A percentile compares a stretch with the other conserved stretches of the same genome.
phyloP scores from a whole-genome alignment of 2,888 invertebrate species.

The Matsumyia berberina region DNA sequence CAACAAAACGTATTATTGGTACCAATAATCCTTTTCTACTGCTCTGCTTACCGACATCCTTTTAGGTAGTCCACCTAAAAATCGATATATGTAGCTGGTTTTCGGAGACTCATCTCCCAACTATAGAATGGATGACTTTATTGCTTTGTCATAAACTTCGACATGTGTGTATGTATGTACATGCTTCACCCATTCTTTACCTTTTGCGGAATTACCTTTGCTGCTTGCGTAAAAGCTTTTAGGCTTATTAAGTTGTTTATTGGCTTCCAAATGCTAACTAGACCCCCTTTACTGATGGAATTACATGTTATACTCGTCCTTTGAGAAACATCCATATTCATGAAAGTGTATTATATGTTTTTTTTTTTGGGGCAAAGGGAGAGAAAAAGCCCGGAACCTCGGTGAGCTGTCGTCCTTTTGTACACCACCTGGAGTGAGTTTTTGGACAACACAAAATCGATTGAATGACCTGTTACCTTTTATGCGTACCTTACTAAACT shows the following conservation, averaged over 20 bases:
- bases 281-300: constrained; percentile 2
- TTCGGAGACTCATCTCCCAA: not conserved
- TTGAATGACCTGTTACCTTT: not conserved
- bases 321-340: constrained; percentile 28
- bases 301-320: not conserved
- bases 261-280: constrained; percentile 35
- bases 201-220: constrained; percentile 32
- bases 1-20: too few species aligned
- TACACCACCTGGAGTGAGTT: not conserved
- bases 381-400: too few species aligned
- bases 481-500: constrained; percentile 8
- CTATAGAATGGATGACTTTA: constrained; percentile 10
- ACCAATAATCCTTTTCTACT: too few species aligned
- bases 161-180: constrained; percentile 22
- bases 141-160: constrained; percentile 40
- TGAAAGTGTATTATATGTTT: not conserved
- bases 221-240: constrained; percentile 45
- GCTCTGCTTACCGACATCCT: too few species aligned
- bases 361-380: too few species aligned
- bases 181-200: not conserved
- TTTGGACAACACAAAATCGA: not conserved
- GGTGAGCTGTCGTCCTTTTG: not conserved
- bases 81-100: not conserved
- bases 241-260: constrained; percentile 52
- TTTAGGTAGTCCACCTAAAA: too few species aligned